phyloP scores from a whole-genome alignment of 2,888 invertebrate species.

The Litoditis marina region DNA sequence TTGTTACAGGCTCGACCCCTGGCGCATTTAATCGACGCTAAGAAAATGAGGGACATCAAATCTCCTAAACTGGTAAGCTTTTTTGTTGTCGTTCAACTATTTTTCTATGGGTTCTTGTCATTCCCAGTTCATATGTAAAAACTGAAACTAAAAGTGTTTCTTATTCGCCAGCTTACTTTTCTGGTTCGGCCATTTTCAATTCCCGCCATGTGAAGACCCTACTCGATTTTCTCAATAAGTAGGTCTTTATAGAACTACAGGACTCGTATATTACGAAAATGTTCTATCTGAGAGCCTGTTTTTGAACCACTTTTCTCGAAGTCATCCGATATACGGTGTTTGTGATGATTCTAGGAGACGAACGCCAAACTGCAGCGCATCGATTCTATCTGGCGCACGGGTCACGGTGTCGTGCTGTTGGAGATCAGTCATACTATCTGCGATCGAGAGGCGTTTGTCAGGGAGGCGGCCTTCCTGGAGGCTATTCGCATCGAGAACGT shows the following conservation, averaged over 20 bases:
- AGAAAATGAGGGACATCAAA: constrained; percentile 63
- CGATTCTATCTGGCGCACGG: constrained; percentile 33
- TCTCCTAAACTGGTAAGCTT: constrained; percentile 19
- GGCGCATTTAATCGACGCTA: constrained; percentile 85
- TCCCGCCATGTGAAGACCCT: no score
- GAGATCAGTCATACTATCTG: constrained; percentile 46
- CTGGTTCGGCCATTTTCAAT: no score
- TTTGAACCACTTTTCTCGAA: no score
- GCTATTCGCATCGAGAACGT: constrained; percentile 69
- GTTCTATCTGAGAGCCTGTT: no score
- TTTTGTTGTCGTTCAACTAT: not conserved
- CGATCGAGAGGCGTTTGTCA: constrained; percentile 83
- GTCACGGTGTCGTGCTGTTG: constrained; percentile 31
- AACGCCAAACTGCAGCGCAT: constrained; percentile 26
- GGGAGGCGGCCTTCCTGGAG: constrained; percentile 91
- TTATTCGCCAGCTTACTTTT: no score
- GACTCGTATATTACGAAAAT: no score
- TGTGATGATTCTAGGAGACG: constrained; percentile 17
- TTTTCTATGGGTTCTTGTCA: no score
- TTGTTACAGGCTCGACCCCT: constrained; percentile 75
- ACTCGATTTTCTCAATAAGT: no score
- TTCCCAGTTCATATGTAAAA: no score
- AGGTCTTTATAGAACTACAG: no score
- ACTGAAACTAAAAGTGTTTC: no score
- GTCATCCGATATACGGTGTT: not conserved